Evolutionary conservation across 1,140 invertebrate species (phyloP).

Genomic region (Muscidifurax raptorellus): DNA sequence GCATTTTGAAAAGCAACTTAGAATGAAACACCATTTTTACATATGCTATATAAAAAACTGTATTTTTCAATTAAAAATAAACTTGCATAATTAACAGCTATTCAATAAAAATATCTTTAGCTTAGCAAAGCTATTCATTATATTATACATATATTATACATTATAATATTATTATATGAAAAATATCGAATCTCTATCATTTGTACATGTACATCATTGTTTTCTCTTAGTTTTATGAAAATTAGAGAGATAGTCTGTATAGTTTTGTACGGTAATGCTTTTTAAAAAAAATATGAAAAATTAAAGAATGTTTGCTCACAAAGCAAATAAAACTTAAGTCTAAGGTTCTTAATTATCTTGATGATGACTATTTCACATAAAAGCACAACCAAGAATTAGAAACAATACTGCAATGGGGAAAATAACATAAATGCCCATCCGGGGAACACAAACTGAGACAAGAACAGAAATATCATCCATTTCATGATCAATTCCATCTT

Average conservation of each 20-base stretch:
- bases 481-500: conserved; percentile 85
- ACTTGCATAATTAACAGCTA: neutral
- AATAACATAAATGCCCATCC: conserved; percentile 85
- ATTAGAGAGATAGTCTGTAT: neutral
- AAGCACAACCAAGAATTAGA: conserved; percentile 85
- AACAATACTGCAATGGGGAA: conserved; percentile 86
- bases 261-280: neutral
- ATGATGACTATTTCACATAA: conserved; percentile 69
- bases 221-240: neutral
- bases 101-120: neutral
- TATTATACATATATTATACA: neutral
- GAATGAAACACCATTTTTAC: too few relatives aligned
- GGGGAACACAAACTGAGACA: conserved; percentile 84
- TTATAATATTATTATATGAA: neutral
- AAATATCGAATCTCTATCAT: neutral
- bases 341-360: neutral
- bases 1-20: too few relatives aligned
- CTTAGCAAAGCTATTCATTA: neutral
- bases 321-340: neutral
- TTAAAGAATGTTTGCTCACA: neutral
- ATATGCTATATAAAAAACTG: too few relatives aligned
- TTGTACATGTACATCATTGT: neutral
- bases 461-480: conserved; percentile 81
- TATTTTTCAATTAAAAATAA: neutral
- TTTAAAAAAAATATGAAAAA: neutral